A percentile compares a stretch with the other conserved stretches of the same genome.
phyloP scores from a whole-genome alignment of 2,888 invertebrate genomes.

The Sminthurinus aureus region DNA sequence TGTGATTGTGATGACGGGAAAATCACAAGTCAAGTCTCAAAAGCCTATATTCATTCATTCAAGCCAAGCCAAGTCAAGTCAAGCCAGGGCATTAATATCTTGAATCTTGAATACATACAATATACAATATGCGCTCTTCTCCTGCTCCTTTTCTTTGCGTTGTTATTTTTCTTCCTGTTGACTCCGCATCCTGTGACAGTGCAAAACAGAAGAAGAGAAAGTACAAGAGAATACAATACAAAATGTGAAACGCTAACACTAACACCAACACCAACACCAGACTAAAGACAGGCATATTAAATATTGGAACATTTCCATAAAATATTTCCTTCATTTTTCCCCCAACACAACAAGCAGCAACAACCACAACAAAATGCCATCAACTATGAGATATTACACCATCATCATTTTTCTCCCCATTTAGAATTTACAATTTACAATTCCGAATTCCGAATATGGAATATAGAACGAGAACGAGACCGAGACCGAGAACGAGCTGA shows the following conservation, averaged over 20 bases:
- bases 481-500: too few species aligned
- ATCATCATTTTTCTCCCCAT: neutral
- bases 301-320: constrained; percentile 23
- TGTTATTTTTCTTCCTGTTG: too few species aligned
- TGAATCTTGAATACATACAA: neutral
- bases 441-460: too few species aligned
- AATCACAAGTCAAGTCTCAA: neutral
- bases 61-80: neutral
- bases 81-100: neutral
- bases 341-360: neutral
- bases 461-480: too few species aligned
- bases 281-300: constrained; percentile 12
- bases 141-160: neutral
- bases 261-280: too few species aligned
- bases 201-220: neutral
- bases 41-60: neutral
- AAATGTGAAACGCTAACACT: too few species aligned
- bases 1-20: neutral
- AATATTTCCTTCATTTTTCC: constrained; percentile 9
- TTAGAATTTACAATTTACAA: neutral
- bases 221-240: neutral
- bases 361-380: neutral
- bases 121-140: too few species aligned
- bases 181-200: too few species aligned
- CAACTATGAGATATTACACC: constrained; percentile 3